Evolutionary conservation across 2,113 vertebrate species (phyloP).

Genomic region (Oxyruncus cristatus): DNA sequence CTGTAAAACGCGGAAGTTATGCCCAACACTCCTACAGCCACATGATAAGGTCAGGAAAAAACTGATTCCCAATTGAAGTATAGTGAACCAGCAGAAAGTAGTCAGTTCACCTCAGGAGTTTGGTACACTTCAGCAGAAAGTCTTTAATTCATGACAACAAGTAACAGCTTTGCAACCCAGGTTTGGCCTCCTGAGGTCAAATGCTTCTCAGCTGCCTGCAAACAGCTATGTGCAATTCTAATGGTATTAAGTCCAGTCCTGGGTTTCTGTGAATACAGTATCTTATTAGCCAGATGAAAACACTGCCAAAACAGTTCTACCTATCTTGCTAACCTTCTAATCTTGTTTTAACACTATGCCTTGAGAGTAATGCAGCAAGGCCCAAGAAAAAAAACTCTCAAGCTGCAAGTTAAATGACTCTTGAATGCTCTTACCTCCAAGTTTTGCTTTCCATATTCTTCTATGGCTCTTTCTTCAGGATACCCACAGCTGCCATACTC

Average conservation of each 20-base stretch:
- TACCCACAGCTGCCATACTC: constrained; percentile 94
- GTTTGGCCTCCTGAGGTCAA: background rate
- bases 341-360: background rate
- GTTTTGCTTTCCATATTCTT: constrained; percentile 81
- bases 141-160: background rate
- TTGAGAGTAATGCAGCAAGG: background rate
- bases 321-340: background rate
- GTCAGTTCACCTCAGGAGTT: background rate
- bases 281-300: background rate
- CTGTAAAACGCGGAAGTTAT: background rate
- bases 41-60: background rate
- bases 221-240: background rate
- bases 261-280: background rate
- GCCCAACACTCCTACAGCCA: fast-evolving
- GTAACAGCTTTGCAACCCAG: background rate
- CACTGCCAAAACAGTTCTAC: background rate
- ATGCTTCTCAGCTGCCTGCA: background rate
- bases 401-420: background rate
- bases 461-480: constrained; percentile 85
- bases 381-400: background rate
- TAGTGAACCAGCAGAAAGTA: background rate
- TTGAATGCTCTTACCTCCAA: constrained; percentile 78
- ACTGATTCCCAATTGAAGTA: background rate
- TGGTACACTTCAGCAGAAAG: background rate
- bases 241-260: background rate